These are phyloP conservation scores for Rhamphomyia laevipes DNA, from an alignment of 2,888 invertebrate genomes.

Conservation along the genomic window DNA sequence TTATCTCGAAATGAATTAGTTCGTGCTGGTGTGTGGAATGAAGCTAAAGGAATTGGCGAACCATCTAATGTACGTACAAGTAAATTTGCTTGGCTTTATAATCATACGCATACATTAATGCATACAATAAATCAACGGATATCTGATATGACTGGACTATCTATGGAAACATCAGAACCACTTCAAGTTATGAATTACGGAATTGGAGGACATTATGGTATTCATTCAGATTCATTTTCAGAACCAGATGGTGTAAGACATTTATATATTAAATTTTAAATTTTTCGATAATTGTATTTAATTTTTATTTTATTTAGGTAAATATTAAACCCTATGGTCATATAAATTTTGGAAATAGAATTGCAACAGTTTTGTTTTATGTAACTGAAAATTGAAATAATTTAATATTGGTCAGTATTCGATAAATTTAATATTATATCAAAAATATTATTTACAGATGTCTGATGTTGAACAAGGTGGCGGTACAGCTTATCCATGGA, in stretches of 20 bases:
- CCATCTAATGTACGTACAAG: constrained; percentile 24
- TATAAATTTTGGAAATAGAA: constrained; percentile 25
- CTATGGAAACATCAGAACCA: constrained; percentile 23
- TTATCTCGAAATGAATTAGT: constrained; percentile 21
- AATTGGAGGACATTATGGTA: constrained; percentile 29
- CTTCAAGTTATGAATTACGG: constrained; percentile 33
- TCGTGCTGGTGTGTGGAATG: constrained; percentile 24
- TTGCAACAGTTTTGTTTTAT: constrained; percentile 34
- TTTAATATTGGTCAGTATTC: too few species aligned
- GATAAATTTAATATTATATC: too few species aligned
- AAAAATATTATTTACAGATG: constrained; percentile 57
- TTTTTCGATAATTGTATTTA: not conserved
- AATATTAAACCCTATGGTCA: not conserved
- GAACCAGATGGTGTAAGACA: constrained; percentile 6
- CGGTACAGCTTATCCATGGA: constrained; percentile 89
- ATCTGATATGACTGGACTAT: constrained; percentile 27
- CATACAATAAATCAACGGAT: constrained; percentile 22
- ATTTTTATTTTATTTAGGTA: not conserved
- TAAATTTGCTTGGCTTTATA: constrained; percentile 27
- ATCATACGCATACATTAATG: constrained; percentile 16
- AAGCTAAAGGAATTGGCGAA: constrained; percentile 2
- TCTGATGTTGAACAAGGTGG: constrained; percentile 93
- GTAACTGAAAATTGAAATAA: constrained; percentile 20
- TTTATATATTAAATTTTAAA: too few species aligned
- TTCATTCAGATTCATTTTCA: constrained; percentile 29